Evolutionary conservation across 1,140 invertebrate genomes (phyloP).

Genomic region (Drosophila elegans): DNA sequence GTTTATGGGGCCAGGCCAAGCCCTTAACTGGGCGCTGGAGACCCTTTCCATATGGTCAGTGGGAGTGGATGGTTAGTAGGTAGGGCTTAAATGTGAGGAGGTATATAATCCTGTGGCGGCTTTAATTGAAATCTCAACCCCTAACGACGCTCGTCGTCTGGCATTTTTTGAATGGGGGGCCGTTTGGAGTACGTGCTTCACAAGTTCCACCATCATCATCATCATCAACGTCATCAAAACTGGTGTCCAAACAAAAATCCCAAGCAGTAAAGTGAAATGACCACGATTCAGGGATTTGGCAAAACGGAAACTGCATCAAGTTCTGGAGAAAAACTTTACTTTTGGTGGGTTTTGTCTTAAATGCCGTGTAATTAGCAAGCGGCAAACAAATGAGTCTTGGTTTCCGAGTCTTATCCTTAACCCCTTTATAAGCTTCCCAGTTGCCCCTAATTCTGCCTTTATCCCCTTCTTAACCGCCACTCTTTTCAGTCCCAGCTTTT

Average conservation of each 20-base stretch:
- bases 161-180: slow-evolving; percentile 45
- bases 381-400: slow-evolving; percentile 40
- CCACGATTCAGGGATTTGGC: slow-evolving; percentile 39
- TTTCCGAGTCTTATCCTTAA: slow-evolving; percentile 19
- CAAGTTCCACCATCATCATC: slow-evolving; percentile 25
- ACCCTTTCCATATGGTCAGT: slow-evolving; percentile 58
- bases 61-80: neutral
- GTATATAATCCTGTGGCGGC: slow-evolving; percentile 52
- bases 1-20: slow-evolving; percentile 53
- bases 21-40: slow-evolving; percentile 59
- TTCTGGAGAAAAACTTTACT: slow-evolving; percentile 21
- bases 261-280: slow-evolving; percentile 22
- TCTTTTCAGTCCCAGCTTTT: slow-evolving; percentile 9
- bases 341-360: slow-evolving; percentile 31
- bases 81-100: slow-evolving; percentile 1
- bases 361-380: slow-evolving; percentile 66
- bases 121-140: slow-evolving; percentile 78
- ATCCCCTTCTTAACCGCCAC: neutral
- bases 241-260: slow-evolving; percentile 21
- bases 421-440: slow-evolving; percentile 9
- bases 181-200: slow-evolving; percentile 77
- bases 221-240: slow-evolving; percentile 32
- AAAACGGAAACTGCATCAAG: slow-evolving; percentile 42
- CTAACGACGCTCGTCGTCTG: slow-evolving; percentile 40
- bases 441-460: neutral